A percentile compares a stretch with the other conserved stretches of the same genome.
phyloP scores from a whole-genome alignment of 2,797 vertebrate species.

The Molossus alvarezi region DNA sequence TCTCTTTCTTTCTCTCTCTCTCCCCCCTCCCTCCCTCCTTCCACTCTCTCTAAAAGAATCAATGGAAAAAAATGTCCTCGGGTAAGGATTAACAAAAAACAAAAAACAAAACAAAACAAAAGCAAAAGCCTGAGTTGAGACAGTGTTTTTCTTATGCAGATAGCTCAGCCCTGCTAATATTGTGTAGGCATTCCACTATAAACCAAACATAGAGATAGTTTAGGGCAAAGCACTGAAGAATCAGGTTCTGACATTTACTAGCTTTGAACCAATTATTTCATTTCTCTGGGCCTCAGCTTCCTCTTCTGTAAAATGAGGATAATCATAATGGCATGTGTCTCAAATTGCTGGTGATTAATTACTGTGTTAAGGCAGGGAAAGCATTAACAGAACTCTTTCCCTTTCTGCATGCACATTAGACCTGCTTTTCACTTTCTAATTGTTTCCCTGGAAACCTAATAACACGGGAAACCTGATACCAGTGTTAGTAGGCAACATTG shows the following conservation, averaged over 20 bases:
- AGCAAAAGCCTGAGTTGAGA: background rate
- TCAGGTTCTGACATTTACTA: background rate
- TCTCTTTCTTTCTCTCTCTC: too few relatives aligned
- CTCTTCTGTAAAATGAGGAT: slow-evolving; percentile 6
- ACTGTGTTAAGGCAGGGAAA: background rate
- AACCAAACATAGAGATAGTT: background rate
- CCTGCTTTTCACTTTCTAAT: slow-evolving; percentile 14
- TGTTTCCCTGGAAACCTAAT: background rate
- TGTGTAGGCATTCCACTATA: background rate
- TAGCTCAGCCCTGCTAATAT: background rate
- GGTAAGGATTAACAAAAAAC: too few relatives aligned
- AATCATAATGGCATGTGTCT: background rate
- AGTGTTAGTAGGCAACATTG: background rate
- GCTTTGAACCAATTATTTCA: background rate
- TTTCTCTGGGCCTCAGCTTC: background rate
- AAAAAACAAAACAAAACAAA: background rate
- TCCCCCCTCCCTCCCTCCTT: too few relatives aligned
- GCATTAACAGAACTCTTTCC: background rate
- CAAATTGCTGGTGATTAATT: background rate
- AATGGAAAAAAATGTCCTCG: too few relatives aligned
- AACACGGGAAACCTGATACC: background rate
- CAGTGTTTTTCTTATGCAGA: background rate
- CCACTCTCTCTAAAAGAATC: too few relatives aligned
- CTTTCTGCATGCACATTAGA: background rate
- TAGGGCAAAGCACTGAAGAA: background rate